phyloP scores from a whole-genome alignment of 2,797 vertebrate species.

The Myotis vivesi region DNA sequence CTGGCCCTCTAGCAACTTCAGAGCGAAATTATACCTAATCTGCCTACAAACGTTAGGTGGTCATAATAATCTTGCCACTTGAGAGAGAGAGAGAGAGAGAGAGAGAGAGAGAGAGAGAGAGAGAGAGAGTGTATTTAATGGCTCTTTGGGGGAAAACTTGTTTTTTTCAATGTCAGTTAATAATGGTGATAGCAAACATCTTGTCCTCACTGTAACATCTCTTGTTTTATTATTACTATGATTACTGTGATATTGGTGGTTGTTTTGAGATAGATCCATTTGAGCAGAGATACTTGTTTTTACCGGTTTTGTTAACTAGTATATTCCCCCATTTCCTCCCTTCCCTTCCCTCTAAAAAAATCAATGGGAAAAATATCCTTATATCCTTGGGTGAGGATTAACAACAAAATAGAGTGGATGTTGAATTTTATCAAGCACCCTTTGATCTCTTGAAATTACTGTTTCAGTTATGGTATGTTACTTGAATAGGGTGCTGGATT shows the following conservation, averaged over 20 bases:
- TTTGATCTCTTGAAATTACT: not conserved
- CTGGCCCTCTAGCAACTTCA: too few species aligned
- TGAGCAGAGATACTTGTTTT: not conserved
- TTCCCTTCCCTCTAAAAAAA: too few species aligned
- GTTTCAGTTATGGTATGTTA: not conserved
- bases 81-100: too few species aligned
- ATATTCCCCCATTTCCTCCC: not conserved
- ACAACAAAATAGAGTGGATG: not conserved
- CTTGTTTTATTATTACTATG: not conserved
- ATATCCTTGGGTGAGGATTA: too few species aligned
- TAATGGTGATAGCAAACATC: not conserved
- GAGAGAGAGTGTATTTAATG: not conserved
- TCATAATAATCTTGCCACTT: too few species aligned
- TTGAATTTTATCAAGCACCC: not conserved
- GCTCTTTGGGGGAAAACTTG: not conserved
- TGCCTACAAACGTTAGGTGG: too few species aligned
- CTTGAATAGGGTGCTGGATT: conserved; percentile 12
- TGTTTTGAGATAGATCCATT: not conserved
- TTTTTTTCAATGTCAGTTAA: not conserved
- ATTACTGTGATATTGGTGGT: not conserved
- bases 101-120: too few species aligned
- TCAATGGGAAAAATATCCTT: too few species aligned
- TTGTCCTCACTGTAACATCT: not conserved
- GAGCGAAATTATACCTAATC: too few species aligned
- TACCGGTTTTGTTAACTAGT: not conserved